These are phyloP conservation scores for Noctua janthina DNA, from an alignment of 2,888 invertebrate genomes.

Conservation along the genomic window DNA sequence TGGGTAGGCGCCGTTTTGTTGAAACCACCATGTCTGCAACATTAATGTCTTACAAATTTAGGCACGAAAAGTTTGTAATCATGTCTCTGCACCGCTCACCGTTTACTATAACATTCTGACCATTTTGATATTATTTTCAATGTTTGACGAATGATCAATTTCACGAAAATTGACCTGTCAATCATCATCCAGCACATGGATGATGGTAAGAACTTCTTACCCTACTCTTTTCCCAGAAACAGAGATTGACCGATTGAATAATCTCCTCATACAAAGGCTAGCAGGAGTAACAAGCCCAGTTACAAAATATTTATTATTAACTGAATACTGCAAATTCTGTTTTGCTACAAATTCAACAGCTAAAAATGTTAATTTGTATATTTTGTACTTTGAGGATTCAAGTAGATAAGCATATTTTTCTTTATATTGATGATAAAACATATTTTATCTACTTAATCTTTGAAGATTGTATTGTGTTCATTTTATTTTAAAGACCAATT, in stretches of 20 bases:
- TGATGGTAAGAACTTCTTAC: background rate
- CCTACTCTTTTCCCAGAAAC: background rate
- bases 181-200: background rate
- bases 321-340: background rate
- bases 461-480: background rate
- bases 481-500: background rate
- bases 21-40: too few species aligned
- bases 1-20: too few species aligned
- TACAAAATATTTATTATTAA: too few species aligned
- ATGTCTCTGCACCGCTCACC: too few species aligned
- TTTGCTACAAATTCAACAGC: background rate
- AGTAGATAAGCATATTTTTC: background rate
- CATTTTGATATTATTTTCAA: too few species aligned
- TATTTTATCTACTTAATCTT: slow-evolving; percentile 2
- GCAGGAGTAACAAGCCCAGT: background rate
- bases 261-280: too few species aligned
- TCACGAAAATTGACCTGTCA: too few species aligned
- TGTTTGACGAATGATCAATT: too few species aligned
- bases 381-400: background rate
- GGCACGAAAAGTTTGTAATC: too few species aligned
- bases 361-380: background rate
- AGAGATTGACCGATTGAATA: background rate
- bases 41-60: too few species aligned
- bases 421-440: background rate
- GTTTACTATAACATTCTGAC: too few species aligned